Conservation (phyloP, 2,113 vertebrate genomes). For the Origma solitaria region DNA sequence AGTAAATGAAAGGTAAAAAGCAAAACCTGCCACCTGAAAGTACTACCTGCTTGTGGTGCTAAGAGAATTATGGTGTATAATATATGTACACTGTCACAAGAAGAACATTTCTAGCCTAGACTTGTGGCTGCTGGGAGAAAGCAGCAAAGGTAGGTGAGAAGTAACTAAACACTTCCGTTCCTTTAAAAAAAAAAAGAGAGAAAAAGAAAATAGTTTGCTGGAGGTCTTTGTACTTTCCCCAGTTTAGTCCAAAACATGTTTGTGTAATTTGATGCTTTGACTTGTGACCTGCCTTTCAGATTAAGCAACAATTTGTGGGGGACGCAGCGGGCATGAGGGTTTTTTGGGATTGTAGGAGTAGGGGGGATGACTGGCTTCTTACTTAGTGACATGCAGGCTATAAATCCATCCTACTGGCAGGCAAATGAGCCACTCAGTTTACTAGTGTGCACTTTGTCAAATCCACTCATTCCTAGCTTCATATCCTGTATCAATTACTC, state of each 20-base stretch:
- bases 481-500: background rate
- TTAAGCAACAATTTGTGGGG: background rate
- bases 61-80: background rate
- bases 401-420: background rate
- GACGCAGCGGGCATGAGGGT: rapidly evolving
- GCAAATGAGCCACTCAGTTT: background rate
- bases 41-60: background rate
- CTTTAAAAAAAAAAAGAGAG: background rate
- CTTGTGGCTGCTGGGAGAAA: background rate
- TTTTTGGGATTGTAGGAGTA: background rate
- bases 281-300: background rate
- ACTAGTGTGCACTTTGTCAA: background rate
- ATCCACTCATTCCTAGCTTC: background rate
- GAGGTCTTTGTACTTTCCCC: background rate
- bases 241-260: background rate
- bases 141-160: background rate
- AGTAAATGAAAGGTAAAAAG: background rate
- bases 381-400: background rate
- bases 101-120: background rate
- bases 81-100: background rate
- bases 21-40: background rate
- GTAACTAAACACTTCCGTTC: background rate
- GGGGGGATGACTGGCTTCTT: background rate
- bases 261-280: background rate
- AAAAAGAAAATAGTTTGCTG: background rate